Conservation (phyloP, 2,797 vertebrate genomes). For the Selene dorsalis region DNA sequence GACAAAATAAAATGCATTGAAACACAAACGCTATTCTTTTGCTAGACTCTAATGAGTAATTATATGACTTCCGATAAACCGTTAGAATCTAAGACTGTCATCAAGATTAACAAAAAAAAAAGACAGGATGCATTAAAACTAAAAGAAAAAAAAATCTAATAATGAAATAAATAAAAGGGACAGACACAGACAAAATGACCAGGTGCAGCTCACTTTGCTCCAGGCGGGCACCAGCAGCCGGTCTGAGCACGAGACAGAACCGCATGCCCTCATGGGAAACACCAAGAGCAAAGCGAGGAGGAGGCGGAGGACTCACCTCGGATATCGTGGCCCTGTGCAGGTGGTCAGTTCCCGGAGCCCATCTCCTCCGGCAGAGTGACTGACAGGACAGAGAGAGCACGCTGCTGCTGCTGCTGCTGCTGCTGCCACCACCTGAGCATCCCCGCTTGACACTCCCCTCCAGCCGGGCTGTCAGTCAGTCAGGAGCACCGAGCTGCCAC, state of each 20-base stretch:
- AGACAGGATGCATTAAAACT: fast-evolving
- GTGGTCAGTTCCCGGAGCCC: slow-evolving; percentile 38
- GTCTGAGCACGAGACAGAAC: slow-evolving; percentile 19
- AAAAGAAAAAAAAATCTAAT: background rate
- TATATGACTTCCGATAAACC: background rate
- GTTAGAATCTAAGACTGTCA: fast-evolving
- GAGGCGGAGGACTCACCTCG: slow-evolving; percentile 20
- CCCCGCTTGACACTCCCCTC: slow-evolving; percentile 58
- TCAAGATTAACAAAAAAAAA: background rate
- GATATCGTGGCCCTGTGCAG: slow-evolving; percentile 18
- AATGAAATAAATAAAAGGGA: background rate
- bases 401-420: slow-evolving; percentile 7
- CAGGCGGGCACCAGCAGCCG: slow-evolving; percentile 1
- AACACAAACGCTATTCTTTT: background rate
- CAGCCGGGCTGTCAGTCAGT: slow-evolving; percentile 69
- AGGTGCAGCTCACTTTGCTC: slow-evolving; percentile 43
- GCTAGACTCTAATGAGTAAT: slow-evolving; percentile 13
- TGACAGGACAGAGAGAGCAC: slow-evolving; percentile 51
- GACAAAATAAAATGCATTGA: slow-evolving; percentile 18
- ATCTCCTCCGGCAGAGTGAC: slow-evolving; percentile 42
- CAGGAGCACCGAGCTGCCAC: slow-evolving; percentile 59
- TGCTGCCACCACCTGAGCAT: slow-evolving; percentile 58
- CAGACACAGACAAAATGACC: slow-evolving; percentile 1
- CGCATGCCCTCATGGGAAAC: background rate
- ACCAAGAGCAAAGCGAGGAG: background rate